phyloP scores from a whole-genome alignment of 2,113 vertebrate genomes.

The Indicator maculatus region DNA sequence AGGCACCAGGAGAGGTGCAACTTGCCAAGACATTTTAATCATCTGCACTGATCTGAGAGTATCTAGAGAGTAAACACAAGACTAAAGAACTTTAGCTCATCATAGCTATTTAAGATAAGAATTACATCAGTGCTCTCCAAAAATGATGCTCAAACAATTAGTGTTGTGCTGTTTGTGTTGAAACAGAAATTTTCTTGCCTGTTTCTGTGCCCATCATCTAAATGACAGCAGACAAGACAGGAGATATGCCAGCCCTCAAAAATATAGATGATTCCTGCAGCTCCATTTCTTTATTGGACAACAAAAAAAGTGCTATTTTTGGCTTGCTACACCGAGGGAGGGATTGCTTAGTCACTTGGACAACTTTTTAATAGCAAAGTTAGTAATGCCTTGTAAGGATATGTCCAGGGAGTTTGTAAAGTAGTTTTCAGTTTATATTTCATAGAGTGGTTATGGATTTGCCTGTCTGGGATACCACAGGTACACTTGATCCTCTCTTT shows the following conservation, averaged over 20 bases:
- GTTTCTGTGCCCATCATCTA: neutral
- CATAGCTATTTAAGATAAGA: neutral
- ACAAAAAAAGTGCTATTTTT: neutral
- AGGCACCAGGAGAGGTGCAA: neutral
- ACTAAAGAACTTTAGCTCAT: neutral
- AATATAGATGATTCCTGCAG: neutral
- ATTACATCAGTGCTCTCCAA: neutral
- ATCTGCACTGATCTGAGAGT: fast-evolving
- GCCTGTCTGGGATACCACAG: constrained; percentile 14
- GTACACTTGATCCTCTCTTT: constrained; percentile 55
- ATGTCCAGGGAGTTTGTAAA: neutral
- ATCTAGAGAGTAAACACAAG: neutral
- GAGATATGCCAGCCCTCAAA: neutral
- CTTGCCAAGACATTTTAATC: neutral
- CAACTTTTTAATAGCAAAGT: neutral
- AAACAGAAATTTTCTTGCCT: neutral
- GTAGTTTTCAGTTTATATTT: neutral
- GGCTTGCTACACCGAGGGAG: neutral
- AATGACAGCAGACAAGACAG: neutral
- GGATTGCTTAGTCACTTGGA: neutral
- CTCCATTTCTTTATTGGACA: neutral
- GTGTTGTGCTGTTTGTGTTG: neutral
- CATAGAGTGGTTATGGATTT: neutral
- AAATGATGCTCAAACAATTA: neutral
- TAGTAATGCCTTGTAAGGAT: neutral